Conservation (phyloP, 2,113 vertebrate species). For the Hucho hucho region DNA sequence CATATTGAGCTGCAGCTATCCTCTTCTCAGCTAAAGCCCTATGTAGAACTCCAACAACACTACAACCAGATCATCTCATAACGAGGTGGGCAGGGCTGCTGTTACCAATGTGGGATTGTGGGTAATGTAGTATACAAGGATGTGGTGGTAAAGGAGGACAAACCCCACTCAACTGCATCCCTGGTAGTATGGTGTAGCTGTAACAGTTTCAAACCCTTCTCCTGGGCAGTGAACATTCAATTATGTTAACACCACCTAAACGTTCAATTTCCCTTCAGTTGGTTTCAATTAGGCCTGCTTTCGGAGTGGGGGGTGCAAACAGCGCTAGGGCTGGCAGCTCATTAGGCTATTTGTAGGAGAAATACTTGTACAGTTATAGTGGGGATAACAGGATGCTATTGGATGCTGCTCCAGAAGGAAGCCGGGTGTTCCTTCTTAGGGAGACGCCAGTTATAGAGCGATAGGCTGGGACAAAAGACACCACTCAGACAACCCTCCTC, state of each 20-base stretch:
- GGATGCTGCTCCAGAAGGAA: background rate
- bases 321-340: too few relatives aligned
- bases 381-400: too few relatives aligned
- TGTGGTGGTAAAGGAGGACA: too few relatives aligned
- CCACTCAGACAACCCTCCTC: conserved; percentile 34
- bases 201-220: too few relatives aligned
- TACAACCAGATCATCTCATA: background rate
- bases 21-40: background rate
- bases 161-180: too few relatives aligned
- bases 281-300: background rate
- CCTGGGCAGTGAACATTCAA: too few relatives aligned
- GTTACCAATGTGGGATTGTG: background rate
- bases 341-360: too few relatives aligned
- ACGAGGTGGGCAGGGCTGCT: background rate
- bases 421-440: conserved; percentile 16
- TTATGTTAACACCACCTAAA: too few relatives aligned
- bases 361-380: too few relatives aligned
- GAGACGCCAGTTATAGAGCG: conserved; percentile 20
- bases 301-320: background rate
- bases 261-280: too few relatives aligned
- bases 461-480: conserved; percentile 39
- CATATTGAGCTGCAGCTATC: background rate
- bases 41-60: background rate
- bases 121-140: background rate
- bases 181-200: too few relatives aligned